A percentile compares a stretch with the other conserved stretches of the same genome.
Evolutionary conservation across 2,797 vertebrate species (phyloP).

Genomic region (Setipinna tenuifilis): DNA sequence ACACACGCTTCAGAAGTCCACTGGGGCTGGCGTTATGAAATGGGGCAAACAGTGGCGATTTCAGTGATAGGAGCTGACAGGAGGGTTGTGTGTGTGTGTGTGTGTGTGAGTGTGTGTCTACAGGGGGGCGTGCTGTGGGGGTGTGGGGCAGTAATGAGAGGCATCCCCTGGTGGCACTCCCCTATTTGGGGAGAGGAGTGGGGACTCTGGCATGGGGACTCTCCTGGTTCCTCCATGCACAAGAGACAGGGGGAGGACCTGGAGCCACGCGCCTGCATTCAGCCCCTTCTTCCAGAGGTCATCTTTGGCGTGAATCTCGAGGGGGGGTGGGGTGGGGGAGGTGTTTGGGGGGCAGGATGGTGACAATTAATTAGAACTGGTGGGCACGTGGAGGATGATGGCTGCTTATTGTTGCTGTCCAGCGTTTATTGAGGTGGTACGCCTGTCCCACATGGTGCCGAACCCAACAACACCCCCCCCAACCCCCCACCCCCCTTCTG

Average conservation of each 20-base stretch:
- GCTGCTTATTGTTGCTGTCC: slow-evolving; percentile 79
- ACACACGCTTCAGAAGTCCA: background rate
- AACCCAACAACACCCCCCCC: slow-evolving; percentile 72
- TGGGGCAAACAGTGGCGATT: background rate
- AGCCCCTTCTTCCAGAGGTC: slow-evolving; percentile 56
- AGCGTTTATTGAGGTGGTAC: slow-evolving; percentile 82
- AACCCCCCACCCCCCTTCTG: slow-evolving; percentile 44
- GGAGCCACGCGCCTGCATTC: slow-evolving; percentile 53
- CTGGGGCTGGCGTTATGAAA: slow-evolving; percentile 4
- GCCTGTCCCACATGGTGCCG: slow-evolving; percentile 86
- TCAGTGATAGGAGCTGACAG: slow-evolving; percentile 5
- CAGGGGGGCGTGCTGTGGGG: slow-evolving; percentile 68
- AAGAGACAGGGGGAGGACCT: slow-evolving; percentile 72
- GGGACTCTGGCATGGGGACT: slow-evolving; percentile 49
- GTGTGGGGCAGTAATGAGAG: slow-evolving; percentile 71
- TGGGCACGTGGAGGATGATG: slow-evolving; percentile 74
- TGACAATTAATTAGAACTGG: slow-evolving; percentile 94
- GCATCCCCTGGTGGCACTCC: slow-evolving; percentile 59
- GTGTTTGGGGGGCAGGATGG: slow-evolving; percentile 67
- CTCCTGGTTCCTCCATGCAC: slow-evolving; percentile 68
- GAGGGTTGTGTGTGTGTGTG: slow-evolving; percentile 1
- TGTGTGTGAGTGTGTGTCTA: slow-evolving; percentile 29
- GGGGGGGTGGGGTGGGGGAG: slow-evolving; percentile 58
- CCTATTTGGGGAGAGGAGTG: slow-evolving; percentile 4
- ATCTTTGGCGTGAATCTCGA: slow-evolving; percentile 66